These are phyloP conservation scores for Globodera rostochiensis DNA, from an alignment of 1,140 invertebrate species.

Conservation along the genomic window DNA sequence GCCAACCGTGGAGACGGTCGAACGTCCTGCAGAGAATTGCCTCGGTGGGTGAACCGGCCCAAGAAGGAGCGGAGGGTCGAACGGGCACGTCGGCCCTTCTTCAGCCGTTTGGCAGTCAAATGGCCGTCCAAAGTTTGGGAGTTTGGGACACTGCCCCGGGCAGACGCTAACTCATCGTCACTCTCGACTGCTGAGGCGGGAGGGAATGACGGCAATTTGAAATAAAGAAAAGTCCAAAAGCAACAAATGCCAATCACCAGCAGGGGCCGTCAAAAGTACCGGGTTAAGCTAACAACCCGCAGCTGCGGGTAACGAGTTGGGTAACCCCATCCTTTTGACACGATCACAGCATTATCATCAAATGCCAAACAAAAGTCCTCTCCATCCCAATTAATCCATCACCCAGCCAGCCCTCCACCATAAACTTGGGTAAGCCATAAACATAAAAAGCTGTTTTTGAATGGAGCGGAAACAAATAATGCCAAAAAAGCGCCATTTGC, in stretches of 20 bases:
- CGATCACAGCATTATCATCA: background rate
- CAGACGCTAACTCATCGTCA: slow-evolving; percentile 58
- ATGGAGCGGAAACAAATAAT: background rate
- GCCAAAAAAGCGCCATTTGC: background rate
- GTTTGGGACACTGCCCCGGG: slow-evolving; percentile 37
- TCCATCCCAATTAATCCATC: background rate
- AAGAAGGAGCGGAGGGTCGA: slow-evolving; percentile 58
- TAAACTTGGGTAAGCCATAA: background rate
- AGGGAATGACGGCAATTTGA: background rate
- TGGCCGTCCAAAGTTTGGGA: slow-evolving; percentile 30
- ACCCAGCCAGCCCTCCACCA: background rate
- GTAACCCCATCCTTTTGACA: too few relatives aligned
- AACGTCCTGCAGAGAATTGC: slow-evolving; percentile 73
- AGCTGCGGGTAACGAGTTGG: too few relatives aligned
- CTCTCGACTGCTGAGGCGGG: slow-evolving; percentile 55
- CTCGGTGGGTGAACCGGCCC: slow-evolving; percentile 72
- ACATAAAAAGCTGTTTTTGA: background rate
- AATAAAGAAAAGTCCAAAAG: background rate
- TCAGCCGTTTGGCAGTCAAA: slow-evolving; percentile 44
- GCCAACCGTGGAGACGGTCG: slow-evolving; percentile 62
- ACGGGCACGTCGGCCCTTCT: slow-evolving; percentile 54
- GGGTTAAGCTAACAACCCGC: too few relatives aligned
- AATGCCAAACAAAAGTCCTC: background rate
- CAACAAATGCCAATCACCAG: slow-evolving; percentile 1
- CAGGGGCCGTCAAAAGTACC: background rate